These are phyloP conservation scores for Apamea crenata DNA, from an alignment of 2,888 invertebrate genomes.

Conservation along the genomic window DNA sequence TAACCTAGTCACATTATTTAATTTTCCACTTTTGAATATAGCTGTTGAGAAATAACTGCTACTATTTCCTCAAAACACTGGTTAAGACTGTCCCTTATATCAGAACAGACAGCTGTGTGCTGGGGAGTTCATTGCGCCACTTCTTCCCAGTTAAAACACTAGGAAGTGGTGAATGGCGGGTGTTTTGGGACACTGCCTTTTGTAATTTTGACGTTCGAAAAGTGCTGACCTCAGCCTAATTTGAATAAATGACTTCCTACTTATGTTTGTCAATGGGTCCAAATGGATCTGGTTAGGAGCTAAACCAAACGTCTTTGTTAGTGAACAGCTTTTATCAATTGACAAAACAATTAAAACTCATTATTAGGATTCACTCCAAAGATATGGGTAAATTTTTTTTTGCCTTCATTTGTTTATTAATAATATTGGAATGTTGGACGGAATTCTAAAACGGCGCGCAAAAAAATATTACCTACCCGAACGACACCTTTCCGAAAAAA, in stretches of 20 bases:
- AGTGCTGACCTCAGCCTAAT: neutral
- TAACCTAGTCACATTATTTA: neutral
- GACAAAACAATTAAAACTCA: too few relatives aligned
- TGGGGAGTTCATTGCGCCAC: neutral
- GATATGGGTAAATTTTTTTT: neutral
- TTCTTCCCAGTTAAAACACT: neutral
- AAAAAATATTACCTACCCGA: slow-evolving; percentile 17
- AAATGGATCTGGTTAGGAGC: neutral
- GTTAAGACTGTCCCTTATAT: neutral
- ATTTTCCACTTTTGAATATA: neutral
- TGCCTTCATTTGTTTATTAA: neutral
- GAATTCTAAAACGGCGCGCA: neutral
- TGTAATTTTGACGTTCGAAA: neutral
- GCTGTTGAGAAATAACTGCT: neutral
- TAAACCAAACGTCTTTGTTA: neutral
- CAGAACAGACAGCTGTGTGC: neutral
- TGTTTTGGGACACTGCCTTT: neutral
- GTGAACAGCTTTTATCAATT: neutral
- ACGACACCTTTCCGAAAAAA: slow-evolving; percentile 19
- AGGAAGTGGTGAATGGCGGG: neutral
- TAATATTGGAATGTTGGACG: neutral
- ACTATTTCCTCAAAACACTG: neutral
- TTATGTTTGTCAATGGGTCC: neutral
- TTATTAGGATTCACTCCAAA: neutral
- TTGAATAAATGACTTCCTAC: neutral